Evolutionary conservation across 2,888 invertebrate genomes (phyloP), one percentile per base, ranked within the genome.

Genomic region (Meiosimyza decipiens): DNA sequence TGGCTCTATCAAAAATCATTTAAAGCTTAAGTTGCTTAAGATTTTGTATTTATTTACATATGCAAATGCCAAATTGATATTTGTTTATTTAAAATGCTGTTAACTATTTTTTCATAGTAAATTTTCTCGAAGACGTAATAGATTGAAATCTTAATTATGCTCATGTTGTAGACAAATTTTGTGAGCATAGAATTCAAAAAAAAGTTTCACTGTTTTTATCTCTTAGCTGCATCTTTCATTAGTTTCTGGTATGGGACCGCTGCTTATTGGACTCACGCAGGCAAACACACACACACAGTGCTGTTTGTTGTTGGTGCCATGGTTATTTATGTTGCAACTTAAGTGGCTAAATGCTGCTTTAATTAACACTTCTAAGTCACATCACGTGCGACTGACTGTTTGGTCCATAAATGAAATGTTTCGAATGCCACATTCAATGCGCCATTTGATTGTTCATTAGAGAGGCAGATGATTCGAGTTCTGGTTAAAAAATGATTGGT

Each of bases 321-420:
- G 6, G 15, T 33, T 33, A n/a, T 60, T 33, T 13, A 15, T 12
- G 13, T 16, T 33, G 40, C 13, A 40, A 15, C 9, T 16, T 15
- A 60, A 33, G 60, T 60, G 60, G 60, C 40, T 40, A 60, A 60
- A 60, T 60, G 60, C 60, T 60, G 40, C 47, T 60, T 60, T 60
- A 60, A 60, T 63, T 63, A 63, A 63, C 62, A 63, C 62, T 47
- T 63, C 49, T 16, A 9, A 40, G 40, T 40, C 40, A 40, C 40
- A 40, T 40, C 40, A 40, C 40, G 40, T 40, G 40, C 40, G 40
- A 40, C 40, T 40, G 9, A 40, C 6, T 40, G 18, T 40, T 33
- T 13, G n/a, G 54, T 16, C 54, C n/a, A 9, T n/a, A 40, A 63
- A n/a, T 16, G n/a, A 49, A 57, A 57, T 22, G 18, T n/a, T 40